Evolutionary conservation across 2,888 invertebrate genomes (phyloP), one percentile per base, ranked within the genome.

Genomic region (Dasypogon diadema): DNA sequence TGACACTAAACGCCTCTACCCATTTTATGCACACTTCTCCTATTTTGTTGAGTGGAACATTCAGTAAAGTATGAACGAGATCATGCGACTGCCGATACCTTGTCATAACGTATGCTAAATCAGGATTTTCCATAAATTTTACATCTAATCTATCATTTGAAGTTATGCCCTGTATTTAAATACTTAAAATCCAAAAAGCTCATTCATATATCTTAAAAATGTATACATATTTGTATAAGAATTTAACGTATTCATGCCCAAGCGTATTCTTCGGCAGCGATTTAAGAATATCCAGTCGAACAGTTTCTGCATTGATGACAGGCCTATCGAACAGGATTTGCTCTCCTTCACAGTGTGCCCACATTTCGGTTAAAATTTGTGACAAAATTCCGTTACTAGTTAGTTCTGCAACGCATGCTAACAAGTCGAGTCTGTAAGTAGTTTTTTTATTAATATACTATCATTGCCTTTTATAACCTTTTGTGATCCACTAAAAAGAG

Each of bases 51-150:
- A 95, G 96, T 58, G 93, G 95, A 94, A 97, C 96, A 79, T 91
- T 91, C 58, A 97, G 88, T 21, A 93, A 87, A 0, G 96, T 92
- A 86, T 98, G 98, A 77, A 94, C 91, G 80, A 98, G 89, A 87
- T 98, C 98, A 85, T 98, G 98, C 1, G 93, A 92, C 88, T 98
- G 97, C 80, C 98, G 89, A 82, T 98, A 98, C 72, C 98, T 88
- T 87, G 95, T 94, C 92, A 98, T 95, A 70, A 97, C 93, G 87
- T 96, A 98, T 5, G 96, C 95, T 79, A 95, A 85, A 77, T 96
- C 92, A 10, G 91, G 87, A 83, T 98, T 93, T 80, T 94, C 91
- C 51, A 98, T 90, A 86, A 96, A 98, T 82, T 93, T 92, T 0
- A 98, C 97, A 10, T 92, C 89, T 51, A 91, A 87, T 78, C 97